These are phyloP conservation scores for Leucoptera coffeella DNA, from an alignment of 2,888 invertebrate species.

Conservation along the genomic window DNA sequence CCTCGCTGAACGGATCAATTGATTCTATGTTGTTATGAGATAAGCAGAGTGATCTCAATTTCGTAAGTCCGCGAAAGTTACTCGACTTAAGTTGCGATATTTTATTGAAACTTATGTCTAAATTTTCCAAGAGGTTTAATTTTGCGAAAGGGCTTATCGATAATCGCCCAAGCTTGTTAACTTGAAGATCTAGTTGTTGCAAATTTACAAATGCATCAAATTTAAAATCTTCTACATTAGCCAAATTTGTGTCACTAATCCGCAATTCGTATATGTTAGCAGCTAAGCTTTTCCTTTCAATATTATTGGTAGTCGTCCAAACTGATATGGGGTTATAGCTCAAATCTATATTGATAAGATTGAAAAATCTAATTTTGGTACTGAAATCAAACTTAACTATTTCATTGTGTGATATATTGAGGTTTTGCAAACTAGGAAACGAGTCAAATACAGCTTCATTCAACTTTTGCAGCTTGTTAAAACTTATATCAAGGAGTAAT, in stretches of 20 bases:
- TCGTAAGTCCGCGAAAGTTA: slow-evolving; percentile 70
- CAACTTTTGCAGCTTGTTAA: slow-evolving; percentile 25
- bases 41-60: slow-evolving; percentile 72
- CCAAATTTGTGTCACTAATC: slow-evolving; percentile 33
- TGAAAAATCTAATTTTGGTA: slow-evolving; percentile 17
- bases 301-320: slow-evolving; percentile 20
- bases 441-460: slow-evolving; percentile 27
- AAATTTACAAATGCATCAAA: slow-evolving; percentile 70
- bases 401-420: slow-evolving; percentile 36
- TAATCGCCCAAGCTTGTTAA: slow-evolving; percentile 70
- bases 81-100: slow-evolving; percentile 78
- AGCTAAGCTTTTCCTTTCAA: slow-evolving; percentile 25
- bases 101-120: slow-evolving; percentile 78
- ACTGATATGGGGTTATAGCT: slow-evolving; percentile 32
- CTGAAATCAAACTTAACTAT: slow-evolving; percentile 34
- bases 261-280: slow-evolving; percentile 37
- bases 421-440: slow-evolving; percentile 35
- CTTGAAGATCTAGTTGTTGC: slow-evolving; percentile 69
- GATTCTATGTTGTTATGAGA: slow-evolving; percentile 79
- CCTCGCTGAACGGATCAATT: slow-evolving; percentile 72
- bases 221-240: slow-evolving; percentile 59
- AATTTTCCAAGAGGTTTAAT: slow-evolving; percentile 65
- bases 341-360: slow-evolving; percentile 32
- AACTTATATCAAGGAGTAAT: slow-evolving; percentile 30
- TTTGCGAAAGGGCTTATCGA: slow-evolving; percentile 79